Evolutionary conservation across 2,888 invertebrate species (phyloP), one percentile per base, ranked within the genome.

Genomic region (Melanotus villosus): DNA sequence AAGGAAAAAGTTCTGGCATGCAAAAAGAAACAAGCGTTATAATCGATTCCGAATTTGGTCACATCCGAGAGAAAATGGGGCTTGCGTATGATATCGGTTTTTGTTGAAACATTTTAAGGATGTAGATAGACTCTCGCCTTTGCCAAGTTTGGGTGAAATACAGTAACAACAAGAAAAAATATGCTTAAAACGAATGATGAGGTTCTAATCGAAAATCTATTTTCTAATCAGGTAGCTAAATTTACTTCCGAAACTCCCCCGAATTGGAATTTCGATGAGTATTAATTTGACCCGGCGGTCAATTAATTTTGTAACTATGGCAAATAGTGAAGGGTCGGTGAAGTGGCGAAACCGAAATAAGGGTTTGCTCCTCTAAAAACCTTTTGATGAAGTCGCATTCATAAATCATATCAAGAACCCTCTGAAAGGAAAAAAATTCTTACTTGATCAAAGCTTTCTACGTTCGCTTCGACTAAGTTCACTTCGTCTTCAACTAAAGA

Each of bases 351-450:
- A n/a, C 21, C 23, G 23, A 50, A 47, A 19, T 18, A 52, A 56
- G 56, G 56, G n/a, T n/a, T n/a, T n/a, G 10, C 12, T 32, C 2
- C 12, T 2, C 5, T 34, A 1, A 12, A 34, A 56, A 36, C 14
- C 36, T 19, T 34, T 32, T 16, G 36, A 56, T 56, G 56, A 36
- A 56, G 56, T 36, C 56, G 12, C 21, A n/a, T 36, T 21, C 56
- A 56, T 56, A 56, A 56, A 56, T 56, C 56, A 56, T 56, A 56
- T 56, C 36, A 56, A 56, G 56, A 34, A 21, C n/a, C 56, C 30
- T 50, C 10, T 5, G 23, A 21, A 34, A 36, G 21, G 14, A 56
- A 56, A 21, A 36, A 56, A 56, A 56, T 21, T 4, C 19, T 30
- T 12, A 19, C 36, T 56, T 56, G 56, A 56, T 56, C 56, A 56